Conservation (phyloP, 2,113 vertebrate genomes). For the Menidia beryllina region DNA sequence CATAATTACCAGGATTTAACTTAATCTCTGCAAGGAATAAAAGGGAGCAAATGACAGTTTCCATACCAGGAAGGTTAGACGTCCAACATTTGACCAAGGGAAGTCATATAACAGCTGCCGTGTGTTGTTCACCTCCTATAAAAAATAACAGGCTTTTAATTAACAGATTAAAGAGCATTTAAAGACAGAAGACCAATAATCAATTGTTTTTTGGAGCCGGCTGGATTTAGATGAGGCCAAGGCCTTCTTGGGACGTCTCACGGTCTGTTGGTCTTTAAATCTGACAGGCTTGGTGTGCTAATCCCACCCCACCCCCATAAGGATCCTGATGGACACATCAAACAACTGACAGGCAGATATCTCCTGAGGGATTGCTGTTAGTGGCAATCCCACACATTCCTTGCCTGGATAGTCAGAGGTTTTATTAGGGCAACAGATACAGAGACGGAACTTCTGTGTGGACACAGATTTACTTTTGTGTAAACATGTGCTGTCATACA, state of each 20-base stretch:
- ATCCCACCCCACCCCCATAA: constrained; percentile 70
- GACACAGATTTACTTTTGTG: constrained; percentile 50
- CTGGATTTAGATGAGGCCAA: constrained; percentile 54
- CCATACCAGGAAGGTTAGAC: constrained; percentile 90
- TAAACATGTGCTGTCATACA: constrained; percentile 25
- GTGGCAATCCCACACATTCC: constrained; percentile 78
- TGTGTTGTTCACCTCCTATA: constrained; percentile 85
- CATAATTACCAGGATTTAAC: constrained; percentile 39
- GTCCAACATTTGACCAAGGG: constrained; percentile 88
- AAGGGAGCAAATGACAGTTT: constrained; percentile 30
- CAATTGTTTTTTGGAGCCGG: constrained; percentile 51
- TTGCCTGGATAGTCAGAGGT: constrained; percentile 57
- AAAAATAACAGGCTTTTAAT: constrained; percentile 26
- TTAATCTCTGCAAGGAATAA: not conserved
- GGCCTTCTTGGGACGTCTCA: constrained; percentile 69
- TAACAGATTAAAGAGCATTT: constrained; percentile 14
- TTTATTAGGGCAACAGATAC: constrained; percentile 32
- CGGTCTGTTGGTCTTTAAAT: constrained; percentile 71
- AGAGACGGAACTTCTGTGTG: constrained; percentile 44
- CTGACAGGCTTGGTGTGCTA: constrained; percentile 68
- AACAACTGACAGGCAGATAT: constrained; percentile 71
- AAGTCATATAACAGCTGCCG: constrained; percentile 89
- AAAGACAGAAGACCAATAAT: constrained; percentile 41
- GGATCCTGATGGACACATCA: constrained; percentile 78
- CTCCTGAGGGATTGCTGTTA: constrained; percentile 61